These are phyloP conservation scores for Peucedramus taeniatus DNA, from an alignment of 2,113 vertebrate species.

Conservation along the genomic window DNA sequence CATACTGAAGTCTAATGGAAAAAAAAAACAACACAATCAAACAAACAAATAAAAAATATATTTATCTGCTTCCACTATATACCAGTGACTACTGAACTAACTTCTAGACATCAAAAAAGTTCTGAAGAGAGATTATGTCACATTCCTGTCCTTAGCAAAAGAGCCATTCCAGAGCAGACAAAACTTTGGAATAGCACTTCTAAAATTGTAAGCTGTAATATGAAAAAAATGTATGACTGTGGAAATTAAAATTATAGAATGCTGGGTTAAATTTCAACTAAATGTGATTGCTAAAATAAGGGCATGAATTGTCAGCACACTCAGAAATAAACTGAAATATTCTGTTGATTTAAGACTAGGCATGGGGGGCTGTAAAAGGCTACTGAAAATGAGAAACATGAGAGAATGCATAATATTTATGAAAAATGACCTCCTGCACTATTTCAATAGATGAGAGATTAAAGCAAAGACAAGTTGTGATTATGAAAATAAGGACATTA, in stretches of 20 bases:
- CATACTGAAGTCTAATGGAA: not conserved
- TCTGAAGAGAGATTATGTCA: not conserved
- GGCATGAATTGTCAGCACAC: not conserved
- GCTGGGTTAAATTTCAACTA: not conserved
- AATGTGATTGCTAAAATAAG: not conserved
- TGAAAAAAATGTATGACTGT: not conserved
- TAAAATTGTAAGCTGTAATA: not conserved
- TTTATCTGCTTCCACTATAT: not conserved
- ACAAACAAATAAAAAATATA: not conserved
- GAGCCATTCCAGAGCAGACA: not conserved
- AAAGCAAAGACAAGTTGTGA: not conserved
- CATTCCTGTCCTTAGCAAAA: not conserved
- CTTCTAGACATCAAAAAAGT: not conserved
- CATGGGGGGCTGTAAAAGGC: not conserved
- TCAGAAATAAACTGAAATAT: not conserved
- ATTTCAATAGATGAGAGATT: not conserved
- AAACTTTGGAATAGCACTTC: not conserved
- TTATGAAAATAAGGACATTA: constrained; percentile 11
- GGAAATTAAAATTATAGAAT: not conserved
- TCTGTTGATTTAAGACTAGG: not conserved
- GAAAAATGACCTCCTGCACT: not conserved
- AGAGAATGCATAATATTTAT: not conserved
- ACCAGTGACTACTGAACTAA: not conserved
- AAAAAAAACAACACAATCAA: not conserved
- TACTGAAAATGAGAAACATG: not conserved